Evolutionary conservation across 2,113 vertebrate genomes (phyloP), one percentile per base, ranked within the genome.

Genomic region (Tamias sibiricus): DNA sequence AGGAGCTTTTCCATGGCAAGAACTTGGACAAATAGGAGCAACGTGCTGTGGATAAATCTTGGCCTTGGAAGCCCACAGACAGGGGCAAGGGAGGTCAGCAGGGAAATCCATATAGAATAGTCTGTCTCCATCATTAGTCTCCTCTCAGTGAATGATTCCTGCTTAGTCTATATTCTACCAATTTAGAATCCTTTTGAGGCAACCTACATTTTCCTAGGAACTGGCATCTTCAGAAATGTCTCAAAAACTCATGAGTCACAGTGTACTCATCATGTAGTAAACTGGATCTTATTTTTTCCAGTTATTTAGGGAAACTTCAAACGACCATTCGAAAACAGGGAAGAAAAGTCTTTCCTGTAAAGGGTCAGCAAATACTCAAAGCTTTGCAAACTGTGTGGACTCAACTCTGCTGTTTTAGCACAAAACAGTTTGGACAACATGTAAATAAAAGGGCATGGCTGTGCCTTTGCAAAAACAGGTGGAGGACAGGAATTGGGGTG

Each of bases 251-350:
- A 24, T 68, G 30, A 92, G 14, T 77, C 37, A 92, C 30, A 40
- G 24, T 84, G 35, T 9, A 49, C 10, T 94, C 76, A 79, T 69
- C 83, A 52, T 64, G 37, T 54, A 93, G 40, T 76, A 97, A 86
- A 59, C 24, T n/a, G 26, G 3, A 57, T 82, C 40, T 72, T 75
- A 83, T 37, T 92, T 97, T 97, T 91, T 74, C 77, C 47, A 71
- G 24, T 86, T 86, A 40, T 91, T 72, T 1, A 49, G 26, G 13
- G 22, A n/a, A 74, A 12, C 81, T 19, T 91, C 66, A 66, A 76
- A 84, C 79, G 30, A 91, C 32, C 32, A 11, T 37, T 89, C 37
- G 79, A 44, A n/a, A 82, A 44, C 54, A 74, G 32, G 32, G 10
- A 49, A 1, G 24, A 3, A 19, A 14, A 66, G 47, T 35, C 13